Evolutionary conservation across 2,113 vertebrate genomes (phyloP), one percentile per base, ranked within the genome.

Genomic region (Erythrocercus mccallii): DNA sequence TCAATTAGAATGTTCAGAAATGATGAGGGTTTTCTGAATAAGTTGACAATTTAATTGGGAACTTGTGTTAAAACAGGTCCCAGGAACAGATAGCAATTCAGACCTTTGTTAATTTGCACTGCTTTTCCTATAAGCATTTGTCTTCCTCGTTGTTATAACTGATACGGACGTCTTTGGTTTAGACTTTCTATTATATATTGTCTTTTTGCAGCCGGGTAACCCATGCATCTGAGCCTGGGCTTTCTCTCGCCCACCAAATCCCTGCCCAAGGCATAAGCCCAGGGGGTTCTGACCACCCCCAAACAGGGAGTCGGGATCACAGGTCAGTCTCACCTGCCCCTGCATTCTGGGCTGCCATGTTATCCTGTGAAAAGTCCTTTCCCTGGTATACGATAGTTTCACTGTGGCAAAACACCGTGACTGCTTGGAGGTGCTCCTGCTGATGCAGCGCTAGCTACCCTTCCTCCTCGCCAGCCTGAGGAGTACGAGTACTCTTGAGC

Each of bases 141-240:
- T 98, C 97, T 95, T 98, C 98, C 97, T 98, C 89, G 4, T 95
- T 98, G 95, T 97, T 98, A 25, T 97, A 90, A 95, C 65, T 97
- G 62, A 90, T 97, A 82, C 83, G 0, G 92, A 94, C 86, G 1
- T 70, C 83, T 96, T 97, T 97, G 97, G 96, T 97, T 98, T 97
- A 97, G 98, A 97, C 95, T 98, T 96, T 98, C 96, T 98, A 64
- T 98, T 97, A 97, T 97, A 98, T 98, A 98, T 98, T 98, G 97
- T 98, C 97, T 98, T 98, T 98, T 98, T 97, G 97, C 98, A 98
- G 98, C 97, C 98, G 97, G 97, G 98, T 97, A 97, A 97, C 98
- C 97, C 98, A 98, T 98, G 97, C 97, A 98, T 98, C 98, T 96
- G 98, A 98, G 97, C 97, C 98, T 98, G 98, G 98, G 98, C 97